These are phyloP conservation scores for Moxostoma hubbsi DNA, from an alignment of 2,797 vertebrate species.

Conservation along the genomic window DNA sequence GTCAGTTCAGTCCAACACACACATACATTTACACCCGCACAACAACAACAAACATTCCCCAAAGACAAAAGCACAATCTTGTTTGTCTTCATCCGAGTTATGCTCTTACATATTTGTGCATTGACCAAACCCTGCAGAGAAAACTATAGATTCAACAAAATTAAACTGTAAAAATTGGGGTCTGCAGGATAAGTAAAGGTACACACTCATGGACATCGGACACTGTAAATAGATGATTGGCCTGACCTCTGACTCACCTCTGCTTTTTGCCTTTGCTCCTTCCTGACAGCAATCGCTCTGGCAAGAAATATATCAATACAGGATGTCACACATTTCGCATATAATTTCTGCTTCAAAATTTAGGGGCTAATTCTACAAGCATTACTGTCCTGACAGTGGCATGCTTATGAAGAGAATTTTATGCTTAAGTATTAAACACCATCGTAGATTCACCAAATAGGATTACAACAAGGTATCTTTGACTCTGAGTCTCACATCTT, in stretches of 20 bases:
- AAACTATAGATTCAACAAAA: slow-evolving; percentile 2
- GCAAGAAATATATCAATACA: slow-evolving; percentile 68
- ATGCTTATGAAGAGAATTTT: not conserved
- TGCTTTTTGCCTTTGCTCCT: slow-evolving; percentile 84
- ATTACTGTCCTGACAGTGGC: no score
- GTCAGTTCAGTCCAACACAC: slow-evolving; percentile 27
- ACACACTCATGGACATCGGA: not conserved
- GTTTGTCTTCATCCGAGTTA: not conserved
- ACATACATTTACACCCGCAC: not conserved
- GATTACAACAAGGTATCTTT: no score
- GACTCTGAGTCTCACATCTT: not conserved
- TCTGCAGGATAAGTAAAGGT: no score
- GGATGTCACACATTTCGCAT: slow-evolving; percentile 17
- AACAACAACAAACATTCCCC: not conserved
- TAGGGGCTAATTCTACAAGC: not conserved
- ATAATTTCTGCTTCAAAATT: not conserved
- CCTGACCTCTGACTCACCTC: slow-evolving; percentile 84
- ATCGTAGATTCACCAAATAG: not conserved
- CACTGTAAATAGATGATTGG: not conserved
- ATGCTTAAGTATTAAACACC: not conserved
- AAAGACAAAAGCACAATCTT: not conserved
- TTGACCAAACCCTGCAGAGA: slow-evolving; percentile 38
- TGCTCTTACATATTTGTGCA: slow-evolving; percentile 21
- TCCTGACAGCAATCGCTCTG: slow-evolving; percentile 93
- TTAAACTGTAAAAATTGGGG: not conserved